Conservation (phyloP, 37 sponge, comb jelly and placozoan genomes). For the Agelas oroides region DNA sequence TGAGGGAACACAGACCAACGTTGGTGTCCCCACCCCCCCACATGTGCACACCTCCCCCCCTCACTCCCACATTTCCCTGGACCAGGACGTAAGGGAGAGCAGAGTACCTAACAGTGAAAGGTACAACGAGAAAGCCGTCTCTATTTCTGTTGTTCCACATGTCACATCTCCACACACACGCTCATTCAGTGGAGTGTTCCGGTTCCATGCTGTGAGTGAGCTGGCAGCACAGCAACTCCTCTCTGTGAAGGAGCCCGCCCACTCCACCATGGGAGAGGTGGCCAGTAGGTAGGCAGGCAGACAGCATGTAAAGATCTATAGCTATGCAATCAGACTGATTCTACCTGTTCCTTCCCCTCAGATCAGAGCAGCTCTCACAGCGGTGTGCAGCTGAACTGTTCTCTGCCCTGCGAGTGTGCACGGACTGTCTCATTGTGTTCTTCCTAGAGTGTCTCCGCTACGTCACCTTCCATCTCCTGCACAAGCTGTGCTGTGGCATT, state of each 20-base stretch:
- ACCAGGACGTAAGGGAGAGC: no score
- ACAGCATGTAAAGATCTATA: no score
- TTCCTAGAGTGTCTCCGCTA: conserved; percentile 26
- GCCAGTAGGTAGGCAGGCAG: conserved; percentile 2
- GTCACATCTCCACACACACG: no score
- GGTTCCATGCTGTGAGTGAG: conserved; percentile 1
- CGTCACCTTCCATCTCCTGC: conserved; percentile 14
- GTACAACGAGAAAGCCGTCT: no score
- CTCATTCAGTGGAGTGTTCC: background rate
- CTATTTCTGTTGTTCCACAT: no score
- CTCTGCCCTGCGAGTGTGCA: conserved; percentile 29
- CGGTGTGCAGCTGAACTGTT: conserved; percentile 40
- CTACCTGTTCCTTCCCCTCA: background rate
- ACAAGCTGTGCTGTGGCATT: conserved; percentile 54
- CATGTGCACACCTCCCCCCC: no score
- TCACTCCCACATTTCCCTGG: no score
- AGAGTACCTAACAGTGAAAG: no score
- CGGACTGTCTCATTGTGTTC: conserved; percentile 36
- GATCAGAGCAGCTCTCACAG: conserved; percentile 21
- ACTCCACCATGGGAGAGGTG: conserved; percentile 16
- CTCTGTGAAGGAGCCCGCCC: background rate
- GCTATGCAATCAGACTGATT: no score
- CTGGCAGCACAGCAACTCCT: background rate
- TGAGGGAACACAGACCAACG: background rate
- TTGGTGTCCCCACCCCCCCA: no score